Percentiles rank a stretch among this genome's conserved stretches.
These are phyloP conservation scores for Nycticryphes semicollaris DNA, from an alignment of 2,113 vertebrate species.

Conservation along the genomic window DNA sequence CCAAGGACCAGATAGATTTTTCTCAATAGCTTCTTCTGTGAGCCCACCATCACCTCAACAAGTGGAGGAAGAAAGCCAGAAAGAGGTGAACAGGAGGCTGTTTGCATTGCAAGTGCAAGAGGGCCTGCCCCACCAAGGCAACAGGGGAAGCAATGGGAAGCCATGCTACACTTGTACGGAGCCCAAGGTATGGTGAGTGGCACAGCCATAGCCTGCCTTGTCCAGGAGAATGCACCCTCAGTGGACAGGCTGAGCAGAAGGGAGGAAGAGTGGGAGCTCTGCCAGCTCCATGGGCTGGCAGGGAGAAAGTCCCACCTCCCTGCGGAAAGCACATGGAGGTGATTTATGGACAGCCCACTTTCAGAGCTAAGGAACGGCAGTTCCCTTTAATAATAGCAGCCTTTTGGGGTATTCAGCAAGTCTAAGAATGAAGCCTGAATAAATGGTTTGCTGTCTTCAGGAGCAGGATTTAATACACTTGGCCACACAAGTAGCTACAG, in stretches of 20 bases:
- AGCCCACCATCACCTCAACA: background rate
- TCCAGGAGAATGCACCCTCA: rapidly evolving
- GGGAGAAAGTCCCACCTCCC: background rate
- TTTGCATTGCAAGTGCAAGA: background rate
- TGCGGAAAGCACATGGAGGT: background rate
- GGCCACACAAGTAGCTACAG: background rate
- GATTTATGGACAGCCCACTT: conserved; percentile 13
- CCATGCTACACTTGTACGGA: rapidly evolving
- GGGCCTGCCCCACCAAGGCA: rapidly evolving
- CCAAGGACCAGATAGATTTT: background rate
- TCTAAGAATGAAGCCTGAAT: background rate
- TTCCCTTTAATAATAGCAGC: background rate
- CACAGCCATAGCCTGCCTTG: background rate
- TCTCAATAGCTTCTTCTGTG: background rate
- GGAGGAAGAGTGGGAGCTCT: background rate
- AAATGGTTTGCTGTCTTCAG: background rate
- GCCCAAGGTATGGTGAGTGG: background rate
- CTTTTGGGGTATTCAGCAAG: conserved; percentile 25
- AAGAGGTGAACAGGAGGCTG: background rate
- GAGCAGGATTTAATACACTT: background rate
- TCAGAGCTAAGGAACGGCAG: background rate
- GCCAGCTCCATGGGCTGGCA: rapidly evolving
- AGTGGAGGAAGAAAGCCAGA: background rate
- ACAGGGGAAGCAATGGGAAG: background rate
- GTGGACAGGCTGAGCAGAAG: background rate